These are phyloP conservation scores for Ceramica pisi DNA, from an alignment of 2,888 invertebrate genomes.

Conservation along the genomic window DNA sequence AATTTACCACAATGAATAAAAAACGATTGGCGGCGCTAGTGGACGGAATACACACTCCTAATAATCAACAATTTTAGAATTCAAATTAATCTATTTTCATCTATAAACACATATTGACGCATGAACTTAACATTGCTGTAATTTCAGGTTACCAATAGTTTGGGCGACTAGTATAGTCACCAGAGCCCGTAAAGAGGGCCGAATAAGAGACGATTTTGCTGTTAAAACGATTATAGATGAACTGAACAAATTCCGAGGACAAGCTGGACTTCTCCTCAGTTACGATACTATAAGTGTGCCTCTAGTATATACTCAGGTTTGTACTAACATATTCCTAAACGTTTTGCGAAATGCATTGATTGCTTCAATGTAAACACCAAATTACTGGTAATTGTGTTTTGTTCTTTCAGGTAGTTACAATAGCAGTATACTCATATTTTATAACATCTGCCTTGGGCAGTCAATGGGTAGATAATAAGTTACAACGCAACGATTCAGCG, in stretches of 20 bases:
- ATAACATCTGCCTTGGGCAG: conserved; percentile 96
- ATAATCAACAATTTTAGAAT: conserved; percentile 19
- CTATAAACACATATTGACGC: neutral
- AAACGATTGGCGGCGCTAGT: too few relatives aligned
- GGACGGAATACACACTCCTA: too few relatives aligned
- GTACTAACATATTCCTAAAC: conserved; percentile 27
- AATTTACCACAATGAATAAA: too few relatives aligned
- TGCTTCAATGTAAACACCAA: neutral
- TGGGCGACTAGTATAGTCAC: conserved; percentile 98
- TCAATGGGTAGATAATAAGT: conserved; percentile 94
- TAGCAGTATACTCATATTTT: conserved; percentile 98
- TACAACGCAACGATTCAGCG: conserved; percentile 72
- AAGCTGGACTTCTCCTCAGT: conserved; percentile 94
- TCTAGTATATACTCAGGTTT: conserved; percentile 95
- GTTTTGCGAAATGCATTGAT: neutral
- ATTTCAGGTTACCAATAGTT: conserved; percentile 94
- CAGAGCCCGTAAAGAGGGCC: conserved; percentile 96
- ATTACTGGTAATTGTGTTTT: neutral
- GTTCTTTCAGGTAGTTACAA: conserved; percentile 94
- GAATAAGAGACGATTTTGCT: conserved; percentile 97
- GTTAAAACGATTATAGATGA: conserved; percentile 97
- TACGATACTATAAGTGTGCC: conserved; percentile 96
- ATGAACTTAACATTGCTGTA: conserved; percentile 1
- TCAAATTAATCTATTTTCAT: neutral
- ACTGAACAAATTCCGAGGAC: conserved; percentile 95